Evolutionary conservation across 2,888 invertebrate species (phyloP).

Genomic region (Drosophila putrida): DNA sequence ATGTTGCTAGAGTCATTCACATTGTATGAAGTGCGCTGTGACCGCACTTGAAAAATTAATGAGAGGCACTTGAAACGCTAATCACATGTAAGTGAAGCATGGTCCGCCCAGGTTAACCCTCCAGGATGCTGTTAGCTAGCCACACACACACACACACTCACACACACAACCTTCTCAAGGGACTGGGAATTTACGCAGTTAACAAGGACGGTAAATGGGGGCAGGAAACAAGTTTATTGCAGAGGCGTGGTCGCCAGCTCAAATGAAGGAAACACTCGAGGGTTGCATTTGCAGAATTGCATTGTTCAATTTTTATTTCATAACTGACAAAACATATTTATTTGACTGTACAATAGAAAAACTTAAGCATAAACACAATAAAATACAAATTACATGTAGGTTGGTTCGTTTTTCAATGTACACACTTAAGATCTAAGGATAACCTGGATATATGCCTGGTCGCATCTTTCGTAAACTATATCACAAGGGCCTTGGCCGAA

Average conservation of each 20-base stretch:
- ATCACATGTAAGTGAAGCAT: constrained; percentile 72
- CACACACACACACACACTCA: constrained; percentile 15
- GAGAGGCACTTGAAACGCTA: constrained; percentile 74
- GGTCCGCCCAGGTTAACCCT: constrained; percentile 40
- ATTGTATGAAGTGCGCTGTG: constrained; percentile 41
- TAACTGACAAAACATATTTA: constrained; percentile 37
- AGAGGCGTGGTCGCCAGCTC: constrained; percentile 37
- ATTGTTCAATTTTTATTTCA: constrained; percentile 54
- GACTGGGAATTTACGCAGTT: constrained; percentile 39
- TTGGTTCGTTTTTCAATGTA: constrained; percentile 25
- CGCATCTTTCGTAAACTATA: constrained; percentile 58
- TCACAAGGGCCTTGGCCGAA: constrained; percentile 55
- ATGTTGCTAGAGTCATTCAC: constrained; percentile 33
- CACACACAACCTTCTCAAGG: constrained; percentile 8
- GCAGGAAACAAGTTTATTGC: constrained; percentile 38
- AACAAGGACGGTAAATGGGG: constrained; percentile 27
- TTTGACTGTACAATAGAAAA: constrained; percentile 53
- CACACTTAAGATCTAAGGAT: constrained; percentile 33
- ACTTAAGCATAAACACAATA: constrained; percentile 50
- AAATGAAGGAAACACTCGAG: constrained; percentile 23
- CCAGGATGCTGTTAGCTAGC: constrained; percentile 27
- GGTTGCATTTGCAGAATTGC: constrained; percentile 53
- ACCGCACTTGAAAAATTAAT: constrained; percentile 75
- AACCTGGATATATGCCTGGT: constrained; percentile 27
- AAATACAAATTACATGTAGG: constrained; percentile 33